Base-by-base conservation (phyloP, 2,113 vertebrate species). In the Acanthochromis polyacanthus region DNA sequence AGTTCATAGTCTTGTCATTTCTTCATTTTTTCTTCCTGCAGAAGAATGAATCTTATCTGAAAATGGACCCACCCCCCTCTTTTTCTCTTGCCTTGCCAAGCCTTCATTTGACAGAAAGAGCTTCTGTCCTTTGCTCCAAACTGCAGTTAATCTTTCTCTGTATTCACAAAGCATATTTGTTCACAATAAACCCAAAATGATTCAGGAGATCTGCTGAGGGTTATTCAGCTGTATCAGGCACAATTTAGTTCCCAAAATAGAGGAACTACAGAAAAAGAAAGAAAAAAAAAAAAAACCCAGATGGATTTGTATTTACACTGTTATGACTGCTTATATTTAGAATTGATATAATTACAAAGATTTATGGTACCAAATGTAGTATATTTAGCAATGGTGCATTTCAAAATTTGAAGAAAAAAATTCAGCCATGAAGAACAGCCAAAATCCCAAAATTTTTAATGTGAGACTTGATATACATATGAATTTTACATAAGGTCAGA, bases 31-130 rank as follows among this genome's bases (percentile, higher is more conserved):
- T 75, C 59, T 82, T 65, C 68, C 52, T 6, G 51, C 22, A 67
- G 56, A 78, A 77, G 75, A 89, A 84, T 88, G 81, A 90, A 85
- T 93, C 85, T 91, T 92, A 93, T 95, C 93, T 90, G 75, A 78
- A 92, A 91, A 91, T 88, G 81, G 86, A 84, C 67, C 78, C 79
- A 15, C 51, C 56, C 68, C 32, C 30, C 53, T 56, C 36, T 53
- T 58, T 70, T 53, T 59, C 57, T 61, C 28, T 74, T n/a, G 43
- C 78, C 43, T 83, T 59, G 59, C 81, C 60, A 63, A 80, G 61
- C 48, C 50, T 83, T 56, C 25, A 60, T 88, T 87, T 80, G 76
- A 85, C 75, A 70, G 73, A 51, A 63, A 53, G 60, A 30, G 52
- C 30, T 32, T 81, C 48, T 69, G 69, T 82, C 64, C 87, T 86